Percentiles rank a stretch among this genome's conserved stretches.
Conservation (phyloP, 2,113 vertebrate species). For the Elephas maximus region DNA sequence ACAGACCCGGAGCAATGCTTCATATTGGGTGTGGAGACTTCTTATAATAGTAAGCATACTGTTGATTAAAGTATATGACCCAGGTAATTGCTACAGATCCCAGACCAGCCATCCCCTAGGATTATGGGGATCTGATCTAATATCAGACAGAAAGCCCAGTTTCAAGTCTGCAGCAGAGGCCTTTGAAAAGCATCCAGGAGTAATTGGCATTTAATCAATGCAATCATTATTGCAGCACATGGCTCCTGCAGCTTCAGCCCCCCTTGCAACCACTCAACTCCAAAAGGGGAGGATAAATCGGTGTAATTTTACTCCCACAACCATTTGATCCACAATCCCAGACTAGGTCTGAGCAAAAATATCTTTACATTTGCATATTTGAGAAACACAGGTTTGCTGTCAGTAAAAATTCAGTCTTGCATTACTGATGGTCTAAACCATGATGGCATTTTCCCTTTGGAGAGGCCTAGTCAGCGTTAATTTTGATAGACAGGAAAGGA, state of each 20-base stretch:
- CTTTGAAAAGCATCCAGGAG: conserved; percentile 60
- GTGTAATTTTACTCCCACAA: background rate
- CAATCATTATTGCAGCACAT: conserved; percentile 30
- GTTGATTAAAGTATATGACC: conserved; percentile 61
- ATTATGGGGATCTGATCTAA: conserved; percentile 63
- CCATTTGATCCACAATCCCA: background rate
- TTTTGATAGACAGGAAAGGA: conserved; percentile 22
- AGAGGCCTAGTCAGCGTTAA: conserved; percentile 22
- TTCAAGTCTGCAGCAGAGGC: conserved; percentile 23
- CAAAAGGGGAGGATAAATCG: background rate
- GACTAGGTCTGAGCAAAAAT: conserved; percentile 13
- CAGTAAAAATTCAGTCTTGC: background rate
- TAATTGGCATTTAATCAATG: conserved; percentile 73
- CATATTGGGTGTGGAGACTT: conserved; percentile 28
- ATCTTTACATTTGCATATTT: conserved; percentile 53
- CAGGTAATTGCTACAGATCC: conserved; percentile 63
- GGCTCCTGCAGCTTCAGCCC: conserved; percentile 34
- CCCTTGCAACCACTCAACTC: conserved; percentile 6
- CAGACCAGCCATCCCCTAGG: conserved; percentile 44
- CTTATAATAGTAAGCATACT: background rate
- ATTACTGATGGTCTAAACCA: background rate
- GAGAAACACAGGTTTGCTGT: conserved; percentile 13
- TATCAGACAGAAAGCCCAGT: conserved; percentile 54
- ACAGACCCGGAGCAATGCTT: conserved; percentile 62
- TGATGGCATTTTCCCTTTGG: background rate